Percentiles rank a stretch among this genome's conserved stretches.
phyloP scores from a whole-genome alignment of 1,140 invertebrate species.

The Holotrichia oblita region DNA sequence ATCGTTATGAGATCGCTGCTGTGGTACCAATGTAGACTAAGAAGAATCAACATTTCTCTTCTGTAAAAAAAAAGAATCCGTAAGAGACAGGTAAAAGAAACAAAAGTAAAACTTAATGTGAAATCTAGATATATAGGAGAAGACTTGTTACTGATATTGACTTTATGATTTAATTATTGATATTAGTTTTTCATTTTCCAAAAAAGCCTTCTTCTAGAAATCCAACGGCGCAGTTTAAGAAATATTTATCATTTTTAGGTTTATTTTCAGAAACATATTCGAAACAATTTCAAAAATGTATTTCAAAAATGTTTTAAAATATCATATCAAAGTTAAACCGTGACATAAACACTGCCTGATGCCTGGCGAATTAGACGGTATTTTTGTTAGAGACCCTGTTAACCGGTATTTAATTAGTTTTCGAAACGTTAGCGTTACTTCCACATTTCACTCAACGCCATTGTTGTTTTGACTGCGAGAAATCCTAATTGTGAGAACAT shows the following conservation, averaged over 20 bases:
- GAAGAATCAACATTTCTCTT: not conserved
- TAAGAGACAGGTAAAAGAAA: not conserved
- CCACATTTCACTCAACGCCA: constrained; percentile 1
- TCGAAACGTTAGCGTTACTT: not conserved
- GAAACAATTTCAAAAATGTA: too few species aligned
- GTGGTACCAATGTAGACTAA: not conserved
- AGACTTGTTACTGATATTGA: too few species aligned
- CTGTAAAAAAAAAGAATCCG: not conserved
- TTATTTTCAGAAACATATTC: too few species aligned
- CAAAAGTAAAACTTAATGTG: not conserved
- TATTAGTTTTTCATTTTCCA: too few species aligned
- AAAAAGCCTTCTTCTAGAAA: too few species aligned
- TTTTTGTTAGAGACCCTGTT: not conserved
- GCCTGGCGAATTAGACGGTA: not conserved
- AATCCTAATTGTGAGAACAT: not conserved
- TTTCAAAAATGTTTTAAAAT: too few species aligned
- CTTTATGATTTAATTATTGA: too few species aligned
- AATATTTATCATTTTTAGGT: too few species aligned
- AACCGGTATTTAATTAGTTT: constrained; percentile 32
- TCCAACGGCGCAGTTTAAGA: too few species aligned
- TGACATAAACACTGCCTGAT: too few species aligned
- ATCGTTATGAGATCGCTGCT: not conserved
- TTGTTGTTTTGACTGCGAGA: not conserved
- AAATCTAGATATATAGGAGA: not conserved
- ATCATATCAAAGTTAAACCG: too few species aligned